A percentile compares a stretch with the other conserved stretches of the same genome.
These are phyloP conservation scores for Corbicula japonica DNA, from an alignment of 2,888 invertebrate genomes.

Conservation along the genomic window DNA sequence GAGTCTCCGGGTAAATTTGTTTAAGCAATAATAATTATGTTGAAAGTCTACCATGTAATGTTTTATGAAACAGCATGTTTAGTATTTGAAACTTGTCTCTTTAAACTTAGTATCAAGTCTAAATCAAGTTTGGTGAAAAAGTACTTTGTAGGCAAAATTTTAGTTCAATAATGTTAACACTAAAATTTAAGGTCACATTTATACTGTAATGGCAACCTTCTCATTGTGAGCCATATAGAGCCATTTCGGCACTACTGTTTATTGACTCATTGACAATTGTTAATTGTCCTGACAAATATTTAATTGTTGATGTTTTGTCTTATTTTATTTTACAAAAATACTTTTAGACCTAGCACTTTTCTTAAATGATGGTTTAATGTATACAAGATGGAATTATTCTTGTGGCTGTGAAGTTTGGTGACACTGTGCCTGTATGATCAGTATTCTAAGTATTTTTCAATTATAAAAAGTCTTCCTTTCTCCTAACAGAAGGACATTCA, in stretches of 20 bases:
- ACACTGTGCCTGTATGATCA: slow-evolving; percentile 6
- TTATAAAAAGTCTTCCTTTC: slow-evolving; percentile 6
- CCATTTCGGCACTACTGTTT: not conserved
- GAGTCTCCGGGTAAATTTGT: not conserved
- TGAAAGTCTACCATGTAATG: slow-evolving; percentile 5
- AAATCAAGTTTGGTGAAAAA: slow-evolving; percentile 1
- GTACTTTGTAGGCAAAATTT: slow-evolving; percentile 9
- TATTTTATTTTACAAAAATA: slow-evolving; percentile 9
- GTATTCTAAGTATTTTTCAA: slow-evolving; percentile 9
- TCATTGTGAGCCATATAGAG: not conserved
- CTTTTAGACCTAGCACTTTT: slow-evolving; percentile 11
- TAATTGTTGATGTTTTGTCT: slow-evolving; percentile 2
- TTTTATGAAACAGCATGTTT: slow-evolving; percentile 10
- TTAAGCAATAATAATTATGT: slow-evolving; percentile 3
- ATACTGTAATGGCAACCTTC: not conserved
- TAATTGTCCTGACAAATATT: slow-evolving; percentile 2
- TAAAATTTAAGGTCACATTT: slow-evolving; percentile 7
- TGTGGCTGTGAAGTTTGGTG: slow-evolving; percentile 10
- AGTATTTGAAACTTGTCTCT: slow-evolving; percentile 11
- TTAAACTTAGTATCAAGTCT: slow-evolving; percentile 7
- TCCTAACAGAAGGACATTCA: slow-evolving; percentile 6
- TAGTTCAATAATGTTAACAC: slow-evolving; percentile 6
- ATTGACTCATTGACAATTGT: slow-evolving; percentile 11
- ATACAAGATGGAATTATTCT: slow-evolving; percentile 5
- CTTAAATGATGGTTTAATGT: slow-evolving; percentile 3